phyloP scores from a whole-genome alignment of 2,797 vertebrate genomes.

The Myotis myotis region DNA sequence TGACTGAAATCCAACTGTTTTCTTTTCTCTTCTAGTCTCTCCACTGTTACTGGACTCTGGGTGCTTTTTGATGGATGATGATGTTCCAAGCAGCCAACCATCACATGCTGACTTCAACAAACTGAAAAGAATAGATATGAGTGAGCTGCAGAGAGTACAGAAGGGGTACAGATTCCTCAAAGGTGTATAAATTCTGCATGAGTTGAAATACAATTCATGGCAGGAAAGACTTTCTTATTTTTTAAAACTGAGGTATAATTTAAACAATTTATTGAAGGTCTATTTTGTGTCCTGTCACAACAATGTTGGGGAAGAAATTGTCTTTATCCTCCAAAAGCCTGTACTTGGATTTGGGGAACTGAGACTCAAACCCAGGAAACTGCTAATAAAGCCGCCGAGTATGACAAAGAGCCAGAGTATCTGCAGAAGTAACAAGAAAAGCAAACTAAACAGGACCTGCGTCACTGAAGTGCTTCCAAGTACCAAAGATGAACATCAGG shows the following conservation, averaged over 20 bases:
- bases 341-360: constrained; percentile 39
- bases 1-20: constrained; percentile 71
- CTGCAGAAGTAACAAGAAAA: constrained; percentile 41
- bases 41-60: constrained; percentile 54
- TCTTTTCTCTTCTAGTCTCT: constrained; percentile 71
- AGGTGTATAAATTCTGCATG: constrained; percentile 20
- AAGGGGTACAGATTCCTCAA: background rate
- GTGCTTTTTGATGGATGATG: constrained; percentile 63
- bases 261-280: constrained; percentile 43
- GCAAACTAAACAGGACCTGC: background rate
- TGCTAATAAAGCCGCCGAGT: constrained; percentile 41
- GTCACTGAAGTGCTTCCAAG: constrained; percentile 30
- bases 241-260: background rate
- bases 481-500: constrained; percentile 44
- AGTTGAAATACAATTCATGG: constrained; percentile 27
- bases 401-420: constrained; percentile 34
- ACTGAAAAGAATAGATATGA: constrained; percentile 75
- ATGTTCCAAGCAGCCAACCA: constrained; percentile 55
- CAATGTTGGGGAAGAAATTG: constrained; percentile 40
- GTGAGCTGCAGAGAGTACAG: background rate
- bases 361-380: constrained; percentile 22
- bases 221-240: constrained; percentile 16
- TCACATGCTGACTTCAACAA: constrained; percentile 59
- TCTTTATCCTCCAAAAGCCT: constrained; percentile 50
- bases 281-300: constrained; percentile 45